Evolutionary conservation across 2,797 vertebrate genomes (phyloP).

Genomic region (Morelia viridis): DNA sequence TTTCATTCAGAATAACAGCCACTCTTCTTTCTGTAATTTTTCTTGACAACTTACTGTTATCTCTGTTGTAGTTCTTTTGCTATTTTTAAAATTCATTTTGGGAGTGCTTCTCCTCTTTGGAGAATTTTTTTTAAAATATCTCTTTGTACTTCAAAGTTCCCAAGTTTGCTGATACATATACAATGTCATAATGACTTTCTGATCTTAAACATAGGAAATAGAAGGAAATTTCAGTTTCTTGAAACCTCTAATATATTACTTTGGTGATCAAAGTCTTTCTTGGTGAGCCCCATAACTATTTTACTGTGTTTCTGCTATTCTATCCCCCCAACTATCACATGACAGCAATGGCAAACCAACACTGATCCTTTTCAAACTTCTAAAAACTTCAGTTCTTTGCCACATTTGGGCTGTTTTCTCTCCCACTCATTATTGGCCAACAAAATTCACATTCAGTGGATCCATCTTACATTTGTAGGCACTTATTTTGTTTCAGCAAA

Average conservation of each 20-base stretch:
- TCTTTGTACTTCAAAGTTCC: not conserved
- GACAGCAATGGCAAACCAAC: not conserved
- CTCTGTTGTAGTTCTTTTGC: not conserved
- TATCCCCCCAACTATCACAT: not conserved
- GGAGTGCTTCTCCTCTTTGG: not conserved
- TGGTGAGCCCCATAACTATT: not conserved
- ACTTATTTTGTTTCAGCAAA: not conserved
- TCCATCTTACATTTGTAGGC: not conserved
- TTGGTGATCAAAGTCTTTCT: not conserved
- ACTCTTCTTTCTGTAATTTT: not conserved
- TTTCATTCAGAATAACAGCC: not conserved
- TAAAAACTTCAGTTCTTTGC: not conserved
- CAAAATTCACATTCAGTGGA: not conserved
- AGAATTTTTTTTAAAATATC: not conserved
- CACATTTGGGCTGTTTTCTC: not conserved
- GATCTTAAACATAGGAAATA: not conserved
- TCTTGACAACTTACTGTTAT: not conserved
- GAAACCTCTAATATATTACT: not conserved
- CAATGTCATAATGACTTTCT: not conserved
- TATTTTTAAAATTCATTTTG: not conserved
- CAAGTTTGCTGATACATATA: not conserved
- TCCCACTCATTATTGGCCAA: not conserved
- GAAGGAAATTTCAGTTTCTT: not conserved
- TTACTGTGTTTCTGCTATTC: not conserved
- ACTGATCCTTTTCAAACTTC: not conserved